Evolutionary conservation across 2,797 vertebrate genomes (phyloP).

Genomic region (Diplodus sargus): DNA sequence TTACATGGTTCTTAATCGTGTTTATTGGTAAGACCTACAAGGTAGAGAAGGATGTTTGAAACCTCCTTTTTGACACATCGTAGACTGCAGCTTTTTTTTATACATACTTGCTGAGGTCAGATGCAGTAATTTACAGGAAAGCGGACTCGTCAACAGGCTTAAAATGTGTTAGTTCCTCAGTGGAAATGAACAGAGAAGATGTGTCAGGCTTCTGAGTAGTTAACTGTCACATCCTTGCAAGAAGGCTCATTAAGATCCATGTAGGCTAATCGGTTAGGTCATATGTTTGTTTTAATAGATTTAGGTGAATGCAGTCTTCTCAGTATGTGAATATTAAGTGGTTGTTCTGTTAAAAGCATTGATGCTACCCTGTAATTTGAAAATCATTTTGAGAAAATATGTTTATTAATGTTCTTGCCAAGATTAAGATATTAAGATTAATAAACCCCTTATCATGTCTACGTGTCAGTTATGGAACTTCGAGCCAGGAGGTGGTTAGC

Average conservation of each 20-base stretch:
- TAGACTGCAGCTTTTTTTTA: neutral
- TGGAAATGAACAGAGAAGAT: neutral
- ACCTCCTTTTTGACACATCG: neutral
- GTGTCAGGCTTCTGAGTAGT: conserved; percentile 1
- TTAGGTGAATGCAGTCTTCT: neutral
- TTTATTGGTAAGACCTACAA: too few species aligned
- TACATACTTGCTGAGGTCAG: conserved; percentile 4
- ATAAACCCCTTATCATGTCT: neutral
- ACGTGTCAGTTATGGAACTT: neutral
- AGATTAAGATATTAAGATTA: neutral
- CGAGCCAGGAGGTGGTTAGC: neutral
- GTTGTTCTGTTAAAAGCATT: neutral
- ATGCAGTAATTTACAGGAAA: neutral
- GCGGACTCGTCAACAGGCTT: neutral
- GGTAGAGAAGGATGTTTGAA: neutral
- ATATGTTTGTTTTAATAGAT: neutral
- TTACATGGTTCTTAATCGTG: neutral
- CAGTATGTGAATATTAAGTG: neutral
- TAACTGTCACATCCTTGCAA: neutral
- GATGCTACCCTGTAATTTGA: neutral
- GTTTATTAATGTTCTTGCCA: neutral
- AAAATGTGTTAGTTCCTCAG: neutral
- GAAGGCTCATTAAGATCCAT: neutral
- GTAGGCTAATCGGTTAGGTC: neutral
- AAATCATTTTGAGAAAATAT: neutral